Conservation (phyloP, 2,797 vertebrate species). For the Pseudochirops corinnae region DNA sequence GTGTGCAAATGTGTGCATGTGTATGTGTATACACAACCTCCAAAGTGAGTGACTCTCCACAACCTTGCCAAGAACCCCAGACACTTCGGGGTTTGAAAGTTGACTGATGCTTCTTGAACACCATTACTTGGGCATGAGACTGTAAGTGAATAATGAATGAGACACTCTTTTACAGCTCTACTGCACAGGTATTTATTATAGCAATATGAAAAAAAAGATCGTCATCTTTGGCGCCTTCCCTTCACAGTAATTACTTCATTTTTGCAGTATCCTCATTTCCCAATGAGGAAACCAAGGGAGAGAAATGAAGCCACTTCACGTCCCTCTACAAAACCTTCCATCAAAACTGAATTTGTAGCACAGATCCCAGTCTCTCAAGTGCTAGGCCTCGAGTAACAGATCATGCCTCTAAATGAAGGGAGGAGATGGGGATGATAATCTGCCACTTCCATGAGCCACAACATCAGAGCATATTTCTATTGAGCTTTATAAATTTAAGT, state of each 20-base stretch:
- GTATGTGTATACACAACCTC: neutral
- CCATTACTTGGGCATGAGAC: neutral
- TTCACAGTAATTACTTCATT: neutral
- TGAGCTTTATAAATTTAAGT: constrained; percentile 14
- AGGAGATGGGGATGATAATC: neutral
- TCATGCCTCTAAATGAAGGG: neutral
- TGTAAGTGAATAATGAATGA: neutral
- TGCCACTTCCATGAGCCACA: neutral
- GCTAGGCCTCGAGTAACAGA: neutral
- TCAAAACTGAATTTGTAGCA: neutral
- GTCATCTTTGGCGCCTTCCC: neutral
- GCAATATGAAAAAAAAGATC: neutral
- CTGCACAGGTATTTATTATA: neutral
- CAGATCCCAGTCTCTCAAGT: neutral
- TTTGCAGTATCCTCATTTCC: constrained; percentile 5
- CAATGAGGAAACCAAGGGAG: neutral
- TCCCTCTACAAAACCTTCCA: neutral
- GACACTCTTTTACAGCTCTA: neutral
- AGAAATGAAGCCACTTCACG: neutral
- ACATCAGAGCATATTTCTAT: neutral
- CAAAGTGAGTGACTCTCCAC: constrained; percentile 1
- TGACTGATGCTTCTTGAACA: neutral
- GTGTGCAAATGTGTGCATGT: too few relatives aligned
- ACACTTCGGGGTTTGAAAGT: constrained; percentile 17
- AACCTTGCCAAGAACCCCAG: neutral